Percentiles rank a stretch among this genome's conserved stretches.
Evolutionary conservation across 2,888 invertebrate genomes (phyloP).

Genomic region (Stenodema calcarata): DNA sequence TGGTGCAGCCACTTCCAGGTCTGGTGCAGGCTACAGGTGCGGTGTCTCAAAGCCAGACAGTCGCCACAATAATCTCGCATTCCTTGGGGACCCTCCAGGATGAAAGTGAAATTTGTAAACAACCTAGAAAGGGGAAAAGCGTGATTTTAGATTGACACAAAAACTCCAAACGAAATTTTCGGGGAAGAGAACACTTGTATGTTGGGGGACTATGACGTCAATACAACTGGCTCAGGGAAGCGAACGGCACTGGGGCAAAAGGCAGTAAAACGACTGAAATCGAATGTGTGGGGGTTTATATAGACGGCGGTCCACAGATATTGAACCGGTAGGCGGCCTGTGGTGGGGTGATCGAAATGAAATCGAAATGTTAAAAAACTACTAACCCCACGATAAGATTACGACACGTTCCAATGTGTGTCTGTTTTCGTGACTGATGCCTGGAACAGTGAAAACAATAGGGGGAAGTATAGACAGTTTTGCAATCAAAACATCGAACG

Average conservation of each 20-base stretch:
- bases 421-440: not conserved
- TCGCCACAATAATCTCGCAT: constrained; percentile 73
- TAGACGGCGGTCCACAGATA: not conserved
- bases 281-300: not conserved
- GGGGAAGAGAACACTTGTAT: not conserved
- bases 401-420: not conserved
- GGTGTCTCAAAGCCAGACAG: constrained; percentile 87
- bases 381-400: not conserved
- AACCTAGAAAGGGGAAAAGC: constrained; percentile 19
- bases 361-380: too few relatives aligned
- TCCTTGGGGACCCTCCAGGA: constrained; percentile 61
- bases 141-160: not conserved
- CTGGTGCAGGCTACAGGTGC: constrained; percentile 86
- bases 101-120: constrained; percentile 51
- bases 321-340: not conserved
- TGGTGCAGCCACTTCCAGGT: constrained; percentile 96
- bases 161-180: not conserved
- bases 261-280: not conserved
- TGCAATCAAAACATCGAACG: not conserved
- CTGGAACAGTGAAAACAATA: not conserved
- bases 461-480: not conserved
- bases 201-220: not conserved
- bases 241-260: not conserved
- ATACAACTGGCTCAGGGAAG: not conserved
- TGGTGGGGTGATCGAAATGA: not conserved